Evolutionary conservation across 2,888 invertebrate genomes (phyloP).

Genomic region (Mythimna pallens): DNA sequence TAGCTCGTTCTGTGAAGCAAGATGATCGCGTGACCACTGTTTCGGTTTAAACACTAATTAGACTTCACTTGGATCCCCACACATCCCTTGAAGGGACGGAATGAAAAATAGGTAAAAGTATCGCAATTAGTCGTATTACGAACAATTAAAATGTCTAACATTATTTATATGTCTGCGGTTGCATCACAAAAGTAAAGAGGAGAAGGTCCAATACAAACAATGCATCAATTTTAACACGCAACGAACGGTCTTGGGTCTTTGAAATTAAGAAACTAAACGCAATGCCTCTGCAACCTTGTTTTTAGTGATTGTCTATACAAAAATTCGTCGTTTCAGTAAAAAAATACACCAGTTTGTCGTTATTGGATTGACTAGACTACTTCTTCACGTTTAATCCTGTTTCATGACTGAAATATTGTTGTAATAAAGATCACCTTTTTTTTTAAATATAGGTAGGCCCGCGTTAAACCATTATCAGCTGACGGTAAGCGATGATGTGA

Average conservation of each 20-base stretch:
- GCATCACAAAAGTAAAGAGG: neutral
- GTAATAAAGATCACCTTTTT: too few relatives aligned
- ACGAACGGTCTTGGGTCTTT: neutral
- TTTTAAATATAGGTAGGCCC: too few relatives aligned
- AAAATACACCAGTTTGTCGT: too few relatives aligned
- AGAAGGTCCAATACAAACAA: constrained; percentile 21
- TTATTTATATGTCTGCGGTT: constrained; percentile 37
- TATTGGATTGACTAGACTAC: too few relatives aligned
- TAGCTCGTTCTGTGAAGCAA: neutral
- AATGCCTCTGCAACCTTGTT: too few relatives aligned
- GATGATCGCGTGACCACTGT: constrained; percentile 11
- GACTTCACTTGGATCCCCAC: constrained; percentile 14
- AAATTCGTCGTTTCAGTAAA: too few relatives aligned
- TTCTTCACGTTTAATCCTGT: too few relatives aligned
- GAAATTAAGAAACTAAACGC: neutral
- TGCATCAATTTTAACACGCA: neutral
- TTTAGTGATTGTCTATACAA: too few relatives aligned
- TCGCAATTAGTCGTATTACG: constrained; percentile 40
- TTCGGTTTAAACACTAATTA: constrained; percentile 34
- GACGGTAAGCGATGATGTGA: too few relatives aligned
- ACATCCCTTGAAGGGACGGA: constrained; percentile 23
- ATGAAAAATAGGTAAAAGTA: constrained; percentile 52
- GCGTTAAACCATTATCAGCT: too few relatives aligned
- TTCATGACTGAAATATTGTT: too few relatives aligned
- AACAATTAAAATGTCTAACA: constrained; percentile 51